These are phyloP conservation scores for Geopemphigus sp. DNA, from an alignment of 1,140 invertebrate genomes.

Conservation along the genomic window DNA sequence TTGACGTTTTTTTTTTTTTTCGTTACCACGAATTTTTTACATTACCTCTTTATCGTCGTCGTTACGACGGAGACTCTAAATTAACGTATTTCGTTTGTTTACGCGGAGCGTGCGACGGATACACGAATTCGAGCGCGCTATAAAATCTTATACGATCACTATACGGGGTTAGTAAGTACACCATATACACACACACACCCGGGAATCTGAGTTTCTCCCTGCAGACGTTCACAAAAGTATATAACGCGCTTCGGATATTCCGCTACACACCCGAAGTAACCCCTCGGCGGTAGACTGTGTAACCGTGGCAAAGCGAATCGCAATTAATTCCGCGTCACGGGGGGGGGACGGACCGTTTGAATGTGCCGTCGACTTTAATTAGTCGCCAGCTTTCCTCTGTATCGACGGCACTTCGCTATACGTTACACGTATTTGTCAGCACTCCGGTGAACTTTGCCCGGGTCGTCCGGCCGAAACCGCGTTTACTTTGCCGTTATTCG, in stretches of 20 bases:
- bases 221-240: conserved; percentile 11
- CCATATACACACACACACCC: no score
- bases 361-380: conserved; percentile 40
- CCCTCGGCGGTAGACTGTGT: neutral
- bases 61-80: no score
- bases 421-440: no score
- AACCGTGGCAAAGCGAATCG: conserved; percentile 29
- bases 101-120: neutral
- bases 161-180: neutral
- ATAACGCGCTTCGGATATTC: neutral
- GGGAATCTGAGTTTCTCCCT: neutral
- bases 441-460: conserved; percentile 25
- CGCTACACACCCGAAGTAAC: neutral
- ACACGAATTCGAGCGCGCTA: neutral
- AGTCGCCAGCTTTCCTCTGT: conserved; percentile 14
- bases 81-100: no score
- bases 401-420: conserved; percentile 32
- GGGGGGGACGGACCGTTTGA: conserved; percentile 44
- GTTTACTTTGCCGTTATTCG: no score
- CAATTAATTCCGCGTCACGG: conserved; percentile 40
- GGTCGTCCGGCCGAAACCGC: neutral
- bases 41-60: no score
- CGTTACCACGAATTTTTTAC: no score
- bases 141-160: neutral
- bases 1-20: no score